Conservation (phyloP, 2,888 invertebrate genomes). For the Flexamia atlantica region DNA sequence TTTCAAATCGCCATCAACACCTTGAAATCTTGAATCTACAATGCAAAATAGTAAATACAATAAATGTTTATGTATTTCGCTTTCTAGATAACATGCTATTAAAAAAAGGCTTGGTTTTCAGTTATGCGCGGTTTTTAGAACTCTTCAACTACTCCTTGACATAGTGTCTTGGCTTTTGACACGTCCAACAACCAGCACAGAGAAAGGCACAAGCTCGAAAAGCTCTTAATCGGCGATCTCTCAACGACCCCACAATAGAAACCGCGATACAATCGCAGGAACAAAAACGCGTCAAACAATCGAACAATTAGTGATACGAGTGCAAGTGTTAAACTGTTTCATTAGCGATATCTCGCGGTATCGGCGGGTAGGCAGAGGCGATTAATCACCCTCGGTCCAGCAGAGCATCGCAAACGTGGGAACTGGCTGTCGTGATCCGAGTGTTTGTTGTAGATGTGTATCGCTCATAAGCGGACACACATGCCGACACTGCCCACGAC, state of each 20-base stretch:
- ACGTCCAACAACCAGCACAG: neutral
- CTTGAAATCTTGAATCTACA: too few relatives aligned
- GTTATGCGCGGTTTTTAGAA: too few relatives aligned
- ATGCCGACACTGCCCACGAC: slow-evolving; percentile 32
- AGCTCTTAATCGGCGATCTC: slow-evolving; percentile 24
- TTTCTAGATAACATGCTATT: too few relatives aligned
- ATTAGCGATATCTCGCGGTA: slow-evolving; percentile 50
- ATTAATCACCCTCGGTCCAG: slow-evolving; percentile 9
- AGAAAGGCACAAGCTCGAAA: neutral
- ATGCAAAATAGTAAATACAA: too few relatives aligned
- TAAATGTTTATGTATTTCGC: too few relatives aligned
- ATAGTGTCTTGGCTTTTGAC: too few relatives aligned
- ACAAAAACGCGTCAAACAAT: slow-evolving; percentile 53
- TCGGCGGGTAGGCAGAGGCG: slow-evolving; percentile 36
- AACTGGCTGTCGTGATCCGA: slow-evolving; percentile 49
- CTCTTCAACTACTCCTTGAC: too few relatives aligned
- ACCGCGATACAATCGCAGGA: slow-evolving; percentile 21
- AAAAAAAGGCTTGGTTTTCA: too few relatives aligned
- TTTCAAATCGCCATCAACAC: too few relatives aligned
- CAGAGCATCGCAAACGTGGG: slow-evolving; percentile 29
- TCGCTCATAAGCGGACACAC: slow-evolving; percentile 47
- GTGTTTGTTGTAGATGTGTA: slow-evolving; percentile 58
- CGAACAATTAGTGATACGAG: slow-evolving; percentile 38
- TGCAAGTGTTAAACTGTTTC: slow-evolving; percentile 57
- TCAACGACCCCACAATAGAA: slow-evolving; percentile 24